Evolutionary conservation across 1,140 invertebrate species (phyloP).

Genomic region (Musca vetustissima): DNA sequence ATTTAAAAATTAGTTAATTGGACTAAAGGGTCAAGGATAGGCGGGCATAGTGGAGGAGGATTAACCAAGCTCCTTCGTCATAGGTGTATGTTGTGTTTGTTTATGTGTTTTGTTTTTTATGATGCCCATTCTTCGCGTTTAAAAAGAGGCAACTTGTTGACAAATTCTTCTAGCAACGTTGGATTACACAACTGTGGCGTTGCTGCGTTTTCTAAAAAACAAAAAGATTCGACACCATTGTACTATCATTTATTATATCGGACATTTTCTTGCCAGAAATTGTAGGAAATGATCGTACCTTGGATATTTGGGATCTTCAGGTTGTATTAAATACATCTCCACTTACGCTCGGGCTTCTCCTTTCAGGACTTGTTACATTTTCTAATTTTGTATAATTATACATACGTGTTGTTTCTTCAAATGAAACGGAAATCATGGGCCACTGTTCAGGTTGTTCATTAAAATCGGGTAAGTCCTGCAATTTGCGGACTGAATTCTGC

Average conservation of each 20-base stretch:
- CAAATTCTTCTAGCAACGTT: too few relatives aligned
- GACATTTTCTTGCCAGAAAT: too few relatives aligned
- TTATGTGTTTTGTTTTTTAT: too few relatives aligned
- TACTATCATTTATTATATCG: constrained; percentile 6
- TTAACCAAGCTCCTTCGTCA: too few relatives aligned
- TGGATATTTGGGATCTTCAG: constrained; percentile 3
- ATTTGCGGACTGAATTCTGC: constrained; percentile 1
- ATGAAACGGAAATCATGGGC: constrained; percentile 7
- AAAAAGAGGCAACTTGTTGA: too few relatives aligned
- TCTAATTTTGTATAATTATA: background rate
- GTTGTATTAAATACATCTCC: constrained; percentile 11
- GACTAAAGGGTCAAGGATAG: too few relatives aligned
- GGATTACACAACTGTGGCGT: constrained; percentile 3
- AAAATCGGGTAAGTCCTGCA: too few relatives aligned
- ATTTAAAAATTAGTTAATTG: too few relatives aligned
- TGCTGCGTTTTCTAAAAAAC: constrained; percentile 2
- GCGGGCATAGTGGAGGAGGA: too few relatives aligned
- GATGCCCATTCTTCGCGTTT: too few relatives aligned
- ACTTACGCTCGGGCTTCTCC: background rate
- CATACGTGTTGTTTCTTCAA: constrained; percentile 13
- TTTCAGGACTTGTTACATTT: background rate
- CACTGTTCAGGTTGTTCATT: too few relatives aligned
- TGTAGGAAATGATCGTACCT: constrained; percentile 14
- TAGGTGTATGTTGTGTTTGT: too few relatives aligned
- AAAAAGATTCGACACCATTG: constrained; percentile 15